Conservation (phyloP, 2,113 vertebrate species). For the Leptosomus discolor region DNA sequence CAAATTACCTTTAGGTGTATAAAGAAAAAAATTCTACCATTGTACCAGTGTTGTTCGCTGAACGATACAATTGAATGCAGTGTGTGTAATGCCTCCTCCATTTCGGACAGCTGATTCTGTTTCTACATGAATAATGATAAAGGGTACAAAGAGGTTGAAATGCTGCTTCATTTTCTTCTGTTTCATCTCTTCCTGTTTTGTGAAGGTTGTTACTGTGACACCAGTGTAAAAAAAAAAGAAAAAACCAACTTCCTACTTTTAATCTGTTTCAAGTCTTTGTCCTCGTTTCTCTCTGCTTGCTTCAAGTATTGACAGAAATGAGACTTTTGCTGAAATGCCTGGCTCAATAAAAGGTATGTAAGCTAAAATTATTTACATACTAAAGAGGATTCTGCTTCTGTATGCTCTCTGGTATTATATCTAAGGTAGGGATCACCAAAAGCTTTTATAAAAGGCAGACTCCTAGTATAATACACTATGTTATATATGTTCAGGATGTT, state of each 20-base stretch:
- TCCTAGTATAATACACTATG: not conserved
- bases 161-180: slow-evolving; percentile 11
- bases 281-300: slow-evolving; percentile 60
- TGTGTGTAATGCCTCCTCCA: not conserved
- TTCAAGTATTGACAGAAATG: slow-evolving; percentile 12
- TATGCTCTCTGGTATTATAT: not conserved
- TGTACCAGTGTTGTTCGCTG: not conserved
- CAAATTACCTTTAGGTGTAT: not conserved
- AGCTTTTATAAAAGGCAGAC: not conserved
- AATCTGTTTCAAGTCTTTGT: slow-evolving; percentile 52
- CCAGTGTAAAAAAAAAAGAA: slow-evolving; percentile 22
- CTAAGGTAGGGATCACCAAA: not conserved
- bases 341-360: slow-evolving; percentile 3
- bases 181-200: slow-evolving; percentile 75
- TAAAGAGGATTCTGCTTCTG: not conserved
- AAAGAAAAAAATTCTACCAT: not conserved
- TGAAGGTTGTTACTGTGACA: slow-evolving; percentile 44
- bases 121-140: not conserved
- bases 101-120: not conserved
- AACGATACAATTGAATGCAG: not conserved
- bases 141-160: not conserved
- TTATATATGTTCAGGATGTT: not conserved
- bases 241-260: slow-evolving; percentile 67
- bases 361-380: slow-evolving; percentile 24
- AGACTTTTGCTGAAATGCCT: not conserved